Evolutionary conservation across 2,797 vertebrate genomes (phyloP), one percentile per base, ranked within the genome.

Genomic region (Harpagifer antarcticus): DNA sequence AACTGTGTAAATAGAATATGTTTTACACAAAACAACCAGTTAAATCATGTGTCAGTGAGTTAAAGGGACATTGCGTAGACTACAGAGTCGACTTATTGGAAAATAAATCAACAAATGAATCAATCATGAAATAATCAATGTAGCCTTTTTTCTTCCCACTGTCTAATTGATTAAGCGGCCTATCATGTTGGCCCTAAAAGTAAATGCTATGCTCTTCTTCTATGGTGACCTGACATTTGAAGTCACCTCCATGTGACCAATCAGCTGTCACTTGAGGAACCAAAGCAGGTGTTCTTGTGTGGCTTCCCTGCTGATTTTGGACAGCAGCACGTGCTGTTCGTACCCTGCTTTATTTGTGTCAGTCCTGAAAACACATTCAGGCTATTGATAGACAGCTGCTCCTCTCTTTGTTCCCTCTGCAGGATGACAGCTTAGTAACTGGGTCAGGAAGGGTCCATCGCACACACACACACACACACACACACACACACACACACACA

Each of bases 361-460:
- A 23, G 61, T 55, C 62, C 72, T 74, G 61, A 83, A 81, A 86
- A 83, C 72, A 72, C 77, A 48, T 76, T 58, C 31, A 44, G 69
- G 68, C 78, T 78, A 48, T 84, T 92, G 91, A 94, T 80, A 66
- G 91, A 88, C 93, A 92, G 89, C 88, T 90, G 89, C 85, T 86
- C 69, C 53, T 92, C 53, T 92, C 92, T 93, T 95, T 94, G 92
- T 93, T 92, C 88, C 74, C 83, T 70, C 55, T 72, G 80, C 75
- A 83, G 76, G 83, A 87, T 83, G 88, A 88, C 90, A 75, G 91
- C 84, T 91, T 87, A 88, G 81, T 89, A 93, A 91, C 61, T 93
- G 91, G 92, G 92, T 93, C 94, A 93, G 68, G 58, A 61, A 81
- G 83, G 89, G 82, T 91, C 91, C 89, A 84, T 76, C 23, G 3